Conservation (phyloP, 2,113 vertebrate species). For the Aptenodytes patagonicus region DNA sequence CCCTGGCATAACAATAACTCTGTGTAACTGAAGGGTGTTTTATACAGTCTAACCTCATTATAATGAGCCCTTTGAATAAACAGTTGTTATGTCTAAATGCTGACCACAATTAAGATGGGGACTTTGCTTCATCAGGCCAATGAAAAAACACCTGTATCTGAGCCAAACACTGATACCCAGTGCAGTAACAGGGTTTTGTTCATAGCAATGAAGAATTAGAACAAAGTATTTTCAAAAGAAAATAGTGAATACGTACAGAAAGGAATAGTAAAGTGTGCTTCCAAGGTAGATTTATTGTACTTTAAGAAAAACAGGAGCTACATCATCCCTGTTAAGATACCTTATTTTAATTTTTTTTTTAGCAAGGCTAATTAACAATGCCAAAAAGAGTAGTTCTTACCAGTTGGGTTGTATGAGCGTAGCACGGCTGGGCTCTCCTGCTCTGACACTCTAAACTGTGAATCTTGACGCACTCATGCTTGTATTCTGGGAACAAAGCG, state of each 20-base stretch:
- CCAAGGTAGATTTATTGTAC: not conserved
- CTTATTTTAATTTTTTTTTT: not conserved
- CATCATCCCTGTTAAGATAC: not conserved
- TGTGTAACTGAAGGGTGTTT: not conserved
- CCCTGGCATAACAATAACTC: not conserved
- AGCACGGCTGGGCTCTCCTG: not conserved
- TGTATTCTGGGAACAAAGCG: not conserved
- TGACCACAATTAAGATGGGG: not conserved
- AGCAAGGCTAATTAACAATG: not conserved
- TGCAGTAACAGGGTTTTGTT: not conserved
- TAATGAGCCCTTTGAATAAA: not conserved
- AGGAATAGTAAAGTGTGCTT: not conserved
- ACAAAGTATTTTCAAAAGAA: not conserved
- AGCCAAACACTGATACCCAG: not conserved
- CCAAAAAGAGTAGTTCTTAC: not conserved
- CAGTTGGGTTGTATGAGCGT: accelerated
- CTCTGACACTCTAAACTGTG: not conserved
- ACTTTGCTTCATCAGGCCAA: not conserved
- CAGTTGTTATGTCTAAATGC: not conserved
- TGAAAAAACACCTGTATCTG: not conserved
- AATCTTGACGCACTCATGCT: not conserved
- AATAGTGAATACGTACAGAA: not conserved
- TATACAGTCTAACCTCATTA: not conserved
- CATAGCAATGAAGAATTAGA: not conserved
- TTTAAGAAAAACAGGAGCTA: not conserved